phyloP scores from a whole-genome alignment of 2,797 vertebrate genomes.

The Rhinoraja longicauda region DNA sequence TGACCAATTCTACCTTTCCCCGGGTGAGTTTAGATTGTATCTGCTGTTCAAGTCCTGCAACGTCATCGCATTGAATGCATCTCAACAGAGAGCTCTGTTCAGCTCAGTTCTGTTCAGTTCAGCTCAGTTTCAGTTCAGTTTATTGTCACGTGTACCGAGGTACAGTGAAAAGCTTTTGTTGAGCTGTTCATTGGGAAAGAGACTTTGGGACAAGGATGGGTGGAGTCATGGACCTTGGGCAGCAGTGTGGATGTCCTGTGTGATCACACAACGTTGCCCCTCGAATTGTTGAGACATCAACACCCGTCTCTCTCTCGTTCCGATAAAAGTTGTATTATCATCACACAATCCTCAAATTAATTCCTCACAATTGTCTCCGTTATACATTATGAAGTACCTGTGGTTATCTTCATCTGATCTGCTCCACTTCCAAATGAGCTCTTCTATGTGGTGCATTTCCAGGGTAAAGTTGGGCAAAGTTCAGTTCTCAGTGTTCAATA shows the following conservation, averaged over 20 bases:
- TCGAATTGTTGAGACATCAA: not conserved
- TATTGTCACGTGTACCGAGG: too few species aligned
- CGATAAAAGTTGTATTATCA: not conserved
- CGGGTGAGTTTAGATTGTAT: not conserved
- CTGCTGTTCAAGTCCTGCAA: not conserved
- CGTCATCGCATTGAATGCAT: not conserved
- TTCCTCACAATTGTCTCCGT: not conserved
- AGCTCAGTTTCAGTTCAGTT: too few species aligned
- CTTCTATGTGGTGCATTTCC: too few species aligned
- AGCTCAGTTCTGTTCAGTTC: too few species aligned
- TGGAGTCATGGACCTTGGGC: not conserved
- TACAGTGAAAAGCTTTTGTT: too few species aligned
- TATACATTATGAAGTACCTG: not conserved
- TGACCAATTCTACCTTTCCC: not conserved
- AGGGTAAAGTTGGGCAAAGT: not conserved
- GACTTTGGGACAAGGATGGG: too few species aligned
- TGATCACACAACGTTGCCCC: not conserved
- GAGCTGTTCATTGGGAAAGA: not conserved
- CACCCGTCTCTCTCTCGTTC: not conserved
- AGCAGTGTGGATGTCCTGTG: not conserved
- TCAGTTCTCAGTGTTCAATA: not conserved
- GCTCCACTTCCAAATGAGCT: not conserved
- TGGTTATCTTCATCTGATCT: not conserved
- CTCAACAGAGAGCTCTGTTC: too few species aligned
- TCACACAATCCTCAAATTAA: not conserved